Evolutionary conservation across 2,888 invertebrate species (phyloP), one percentile per base, ranked within the genome.

Genomic region (Bellardia pandia): DNA sequence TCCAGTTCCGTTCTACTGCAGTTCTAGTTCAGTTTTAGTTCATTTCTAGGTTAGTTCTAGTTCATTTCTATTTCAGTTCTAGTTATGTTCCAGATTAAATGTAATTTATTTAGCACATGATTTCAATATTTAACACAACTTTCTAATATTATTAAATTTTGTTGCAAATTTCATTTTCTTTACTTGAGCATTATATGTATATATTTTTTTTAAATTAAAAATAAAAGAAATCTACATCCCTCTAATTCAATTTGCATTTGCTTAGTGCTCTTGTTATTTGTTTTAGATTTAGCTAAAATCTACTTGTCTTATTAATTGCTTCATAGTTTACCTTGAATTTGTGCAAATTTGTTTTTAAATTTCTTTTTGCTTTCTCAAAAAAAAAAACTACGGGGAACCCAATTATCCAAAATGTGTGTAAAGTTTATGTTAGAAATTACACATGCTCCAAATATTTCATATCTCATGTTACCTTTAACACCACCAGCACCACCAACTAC

Each of bases 391-490:
- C 13, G 5, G 14, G 58, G 78, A 78, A 72, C 23, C 75, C 75
- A 80, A 75, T 85, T 75, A 84, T 6, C 51, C 33, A 33, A 79
- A 75, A 62, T 74, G 64, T 80, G 75, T 75, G 37, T 56, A 77
- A 83, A 71, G 69, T 80, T 80, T 77, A 51, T 62, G 48, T 62
- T 68, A 42, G 16, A 82, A 78, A 72, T 80, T 88, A 86, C 82
- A 88, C 71, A 86, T 83, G 83, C 53, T 75, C 30, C 37, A 79
- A 51, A 76, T 79, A 68, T 75, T 79, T 83, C 80, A 76, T 79
- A 71, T 69, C 53, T 80, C 79, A 62, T 60, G 37, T 75, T 75
- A 85, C 69, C 69, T 79, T 85, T 85, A 77, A 84, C 80, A 85
- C 86, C 71, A 84, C 72, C 68, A 72, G 11, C 64, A 74, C 13